phyloP scores from a whole-genome alignment of 2,113 vertebrate species.

The Chaetops frenatus region DNA sequence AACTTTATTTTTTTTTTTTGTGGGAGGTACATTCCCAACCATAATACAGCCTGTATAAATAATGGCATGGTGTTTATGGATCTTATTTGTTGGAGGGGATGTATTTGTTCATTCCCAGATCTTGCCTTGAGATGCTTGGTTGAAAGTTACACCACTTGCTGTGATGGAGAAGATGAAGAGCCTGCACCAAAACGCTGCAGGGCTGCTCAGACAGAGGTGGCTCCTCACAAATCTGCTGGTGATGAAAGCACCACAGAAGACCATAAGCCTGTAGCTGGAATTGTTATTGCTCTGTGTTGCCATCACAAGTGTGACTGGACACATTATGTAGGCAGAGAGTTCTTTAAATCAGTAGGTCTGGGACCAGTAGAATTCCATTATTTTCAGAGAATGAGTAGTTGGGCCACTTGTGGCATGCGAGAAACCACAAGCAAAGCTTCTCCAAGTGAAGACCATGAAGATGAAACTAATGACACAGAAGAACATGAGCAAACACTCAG shows the following conservation, averaged over 20 bases:
- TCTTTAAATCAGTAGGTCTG: conserved; percentile 84
- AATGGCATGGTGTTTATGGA: background rate
- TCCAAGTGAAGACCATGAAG: background rate
- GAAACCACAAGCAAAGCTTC: conserved; percentile 12
- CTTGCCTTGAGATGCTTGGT: conserved; percentile 89
- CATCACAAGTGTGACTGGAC: conserved; percentile 96
- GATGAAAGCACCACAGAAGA: background rate
- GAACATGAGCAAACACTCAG: conserved; percentile 69
- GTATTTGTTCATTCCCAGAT: conserved; percentile 70
- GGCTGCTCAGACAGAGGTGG: conserved; percentile 14
- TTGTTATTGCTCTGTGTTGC: conserved; percentile 91
- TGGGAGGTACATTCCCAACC: background rate
- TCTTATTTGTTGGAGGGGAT: background rate
- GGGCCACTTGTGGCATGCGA: conserved; percentile 90
- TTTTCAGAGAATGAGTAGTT: conserved; percentile 94
- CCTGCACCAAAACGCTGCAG: conserved; percentile 76
- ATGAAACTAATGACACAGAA: background rate
- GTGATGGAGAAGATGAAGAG: conserved; percentile 46
- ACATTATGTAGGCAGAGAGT: conserved; percentile 90
- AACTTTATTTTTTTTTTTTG: background rate
- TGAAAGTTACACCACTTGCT: conserved; percentile 63
- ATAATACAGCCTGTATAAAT: background rate
- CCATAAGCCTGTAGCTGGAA: conserved; percentile 68
- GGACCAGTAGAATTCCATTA: conserved; percentile 82
- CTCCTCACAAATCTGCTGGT: background rate